phyloP scores from a whole-genome alignment of 2,797 vertebrate species.

The Pangasius mekongensis region DNA sequence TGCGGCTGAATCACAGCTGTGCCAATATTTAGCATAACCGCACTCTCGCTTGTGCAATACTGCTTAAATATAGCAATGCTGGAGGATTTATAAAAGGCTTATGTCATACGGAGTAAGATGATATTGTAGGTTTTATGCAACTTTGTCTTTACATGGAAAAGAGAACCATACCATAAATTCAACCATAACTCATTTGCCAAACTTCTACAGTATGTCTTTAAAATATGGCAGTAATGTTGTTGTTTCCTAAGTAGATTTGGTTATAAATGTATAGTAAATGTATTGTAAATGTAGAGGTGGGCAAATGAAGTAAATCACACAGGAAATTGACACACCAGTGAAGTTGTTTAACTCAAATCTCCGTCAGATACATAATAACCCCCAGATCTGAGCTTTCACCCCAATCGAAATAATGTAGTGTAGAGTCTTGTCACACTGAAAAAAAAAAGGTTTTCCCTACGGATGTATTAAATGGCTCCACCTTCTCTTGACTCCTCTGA shows the following conservation, averaged over 20 bases:
- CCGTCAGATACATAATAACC: not conserved
- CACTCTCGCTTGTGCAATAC: not conserved
- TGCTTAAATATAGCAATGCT: not conserved
- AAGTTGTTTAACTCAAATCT: constrained; percentile 1
- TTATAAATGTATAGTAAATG: not conserved
- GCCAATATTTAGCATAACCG: not conserved
- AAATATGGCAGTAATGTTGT: not conserved
- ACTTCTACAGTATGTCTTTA: not conserved
- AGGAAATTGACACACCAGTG: not conserved
- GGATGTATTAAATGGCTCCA: not conserved
- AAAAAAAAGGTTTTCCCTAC: not conserved
- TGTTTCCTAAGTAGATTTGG: not conserved
- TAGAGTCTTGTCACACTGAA: not conserved
- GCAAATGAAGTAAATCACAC: not conserved
- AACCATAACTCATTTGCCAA: not conserved
- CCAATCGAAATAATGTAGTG: not conserved
- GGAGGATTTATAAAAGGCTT: not conserved
- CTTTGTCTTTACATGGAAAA: not conserved
- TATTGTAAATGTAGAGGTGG: not conserved
- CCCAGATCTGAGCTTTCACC: not conserved
- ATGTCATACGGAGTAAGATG: not conserved
- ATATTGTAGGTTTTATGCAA: not conserved
- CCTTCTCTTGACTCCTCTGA: constrained; percentile 3
- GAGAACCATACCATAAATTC: no score
- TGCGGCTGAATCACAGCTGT: not conserved